These are phyloP conservation scores for Rhinopomastus cyanomelas DNA, from an alignment of 2,113 vertebrate species.

Conservation along the genomic window DNA sequence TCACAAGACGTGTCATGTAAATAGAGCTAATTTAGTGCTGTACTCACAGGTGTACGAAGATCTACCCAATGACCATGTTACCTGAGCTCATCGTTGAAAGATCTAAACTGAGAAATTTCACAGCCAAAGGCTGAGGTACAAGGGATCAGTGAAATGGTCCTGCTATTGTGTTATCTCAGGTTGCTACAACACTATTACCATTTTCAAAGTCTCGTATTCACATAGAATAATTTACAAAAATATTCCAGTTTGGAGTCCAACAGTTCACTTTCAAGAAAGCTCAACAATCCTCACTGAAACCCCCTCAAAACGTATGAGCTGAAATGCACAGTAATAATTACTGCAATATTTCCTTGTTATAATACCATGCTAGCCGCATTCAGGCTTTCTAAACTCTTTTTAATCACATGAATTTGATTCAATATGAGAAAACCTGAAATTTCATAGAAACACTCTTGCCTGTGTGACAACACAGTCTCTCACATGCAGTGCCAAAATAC, in stretches of 20 bases:
- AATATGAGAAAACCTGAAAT: background rate
- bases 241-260: background rate
- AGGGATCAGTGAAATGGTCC: background rate
- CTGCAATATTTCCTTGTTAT: background rate
- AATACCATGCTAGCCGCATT: background rate
- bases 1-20: background rate
- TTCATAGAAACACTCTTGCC: background rate
- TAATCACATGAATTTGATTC: background rate
- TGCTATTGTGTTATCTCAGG: background rate
- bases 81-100: background rate
- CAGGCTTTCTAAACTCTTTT: background rate
- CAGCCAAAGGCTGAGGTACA: background rate
- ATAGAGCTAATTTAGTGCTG: background rate
- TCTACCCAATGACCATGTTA: background rate
- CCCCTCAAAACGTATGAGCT: background rate
- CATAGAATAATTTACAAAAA: background rate
- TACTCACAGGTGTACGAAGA: background rate
- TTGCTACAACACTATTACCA: background rate
- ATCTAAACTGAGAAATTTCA: background rate
- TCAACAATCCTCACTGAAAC: background rate
- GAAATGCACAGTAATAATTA: background rate
- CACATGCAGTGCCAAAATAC: background rate
- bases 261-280: background rate
- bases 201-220: background rate
- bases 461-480: background rate